Evolutionary conservation across 2,888 invertebrate species (phyloP), one percentile per base, ranked within the genome.

Genomic region (Lutraria lutraria): DNA sequence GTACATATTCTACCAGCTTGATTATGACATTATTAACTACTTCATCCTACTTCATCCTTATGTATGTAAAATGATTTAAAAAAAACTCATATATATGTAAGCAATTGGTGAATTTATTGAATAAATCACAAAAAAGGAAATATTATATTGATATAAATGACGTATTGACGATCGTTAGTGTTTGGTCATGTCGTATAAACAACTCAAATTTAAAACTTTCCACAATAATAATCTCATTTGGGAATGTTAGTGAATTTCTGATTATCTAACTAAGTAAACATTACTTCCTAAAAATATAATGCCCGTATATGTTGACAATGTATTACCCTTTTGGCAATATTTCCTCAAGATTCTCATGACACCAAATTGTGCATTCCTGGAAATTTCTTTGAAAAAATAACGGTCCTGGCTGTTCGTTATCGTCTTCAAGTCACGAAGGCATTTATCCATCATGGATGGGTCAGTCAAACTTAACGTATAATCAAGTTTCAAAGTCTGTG

Each of bases 401-500:
- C 4, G 31, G 2, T 19, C 19, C 16, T 13, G 29, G 31, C 31
- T 1, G 25, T 31, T 31, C 31, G 0, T 19, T 16, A 76, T 34
- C 31, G 1, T 15, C 34, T 76, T 15, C 34, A 76, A 6, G 6
- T 76, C 76, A 16, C 19, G 31, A 34, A 76, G 29, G 16, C 76
- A 25, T 76, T 76, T 76, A 6, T 76, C 76, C 76, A 76, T 76
- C 76, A 76, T 31, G 16, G 29, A 34, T 0, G 76, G 31, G 25
- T 76, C 76, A 13, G 76, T 76, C 34, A 76, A 76, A 25, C 76
- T 76, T 31, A 76, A 76, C 19, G 76, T 76, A 19, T 76, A 76
- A 76, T 76, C 76, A 6, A 76, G 76, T 10, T 76, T 76, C 34
- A 76, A 19, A 8, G 31, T 19, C 12, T 63, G 63, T 12, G 76